Conservation (phyloP, 2,113 vertebrate species). For the Phalacrocorax aristotelis region DNA sequence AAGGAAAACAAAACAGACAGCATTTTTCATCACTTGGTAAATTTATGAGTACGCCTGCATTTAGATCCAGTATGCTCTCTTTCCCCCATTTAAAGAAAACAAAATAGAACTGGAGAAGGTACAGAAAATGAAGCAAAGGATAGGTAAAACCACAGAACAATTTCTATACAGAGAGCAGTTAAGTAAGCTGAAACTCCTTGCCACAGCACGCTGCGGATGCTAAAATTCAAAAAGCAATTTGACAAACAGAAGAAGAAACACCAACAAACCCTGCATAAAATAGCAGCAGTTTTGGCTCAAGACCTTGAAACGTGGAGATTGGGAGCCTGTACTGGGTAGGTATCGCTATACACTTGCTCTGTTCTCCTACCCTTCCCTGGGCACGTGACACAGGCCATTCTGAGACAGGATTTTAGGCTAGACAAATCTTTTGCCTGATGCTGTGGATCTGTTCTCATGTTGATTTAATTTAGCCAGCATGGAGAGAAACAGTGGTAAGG, state of each 20-base stretch:
- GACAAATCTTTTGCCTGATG: neutral
- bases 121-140: neutral
- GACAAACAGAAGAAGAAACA: neutral
- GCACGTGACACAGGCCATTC: accelerated
- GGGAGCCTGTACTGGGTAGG: neutral
- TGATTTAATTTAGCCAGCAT: neutral
- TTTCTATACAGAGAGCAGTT: neutral
- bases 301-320: neutral
- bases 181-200: neutral
- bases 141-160: neutral
- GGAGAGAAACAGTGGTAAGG: neutral
- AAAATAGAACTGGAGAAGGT: neutral
- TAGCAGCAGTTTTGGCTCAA: neutral
- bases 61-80: neutral
- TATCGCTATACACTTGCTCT: no score
- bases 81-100: neutral
- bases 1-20: neutral
- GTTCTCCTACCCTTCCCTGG: neutral
- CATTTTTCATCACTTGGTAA: neutral
- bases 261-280: neutral
- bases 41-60: neutral
- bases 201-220: neutral
- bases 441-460: neutral
- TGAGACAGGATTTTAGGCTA: neutral
- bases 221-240: neutral